Evolutionary conservation across 2,888 invertebrate genomes (phyloP).

Genomic region (Ophioninae sp.): DNA sequence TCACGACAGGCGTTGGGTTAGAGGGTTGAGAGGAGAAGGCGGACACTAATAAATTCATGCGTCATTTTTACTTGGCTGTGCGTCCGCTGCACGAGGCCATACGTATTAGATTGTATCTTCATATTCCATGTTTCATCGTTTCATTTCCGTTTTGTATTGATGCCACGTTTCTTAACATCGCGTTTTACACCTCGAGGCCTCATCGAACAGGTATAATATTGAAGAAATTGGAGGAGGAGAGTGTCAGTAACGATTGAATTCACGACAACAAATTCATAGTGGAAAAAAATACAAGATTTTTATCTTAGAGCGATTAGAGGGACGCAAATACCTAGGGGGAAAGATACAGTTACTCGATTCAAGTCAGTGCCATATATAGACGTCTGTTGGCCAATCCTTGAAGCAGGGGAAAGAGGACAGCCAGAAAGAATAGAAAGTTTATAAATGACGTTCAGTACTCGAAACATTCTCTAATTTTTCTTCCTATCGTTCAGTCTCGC

Average conservation of each 20-base stretch:
- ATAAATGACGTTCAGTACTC: slow-evolving; percentile 43
- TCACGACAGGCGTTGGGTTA: slow-evolving; percentile 47
- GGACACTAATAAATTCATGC: slow-evolving; percentile 62
- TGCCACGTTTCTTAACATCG: slow-evolving; percentile 2
- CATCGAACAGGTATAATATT: slow-evolving; percentile 6
- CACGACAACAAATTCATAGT: slow-evolving; percentile 22
- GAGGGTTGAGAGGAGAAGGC: neutral
- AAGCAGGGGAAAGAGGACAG: slow-evolving; percentile 66
- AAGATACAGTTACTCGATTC: slow-evolving; percentile 65
- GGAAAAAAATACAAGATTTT: slow-evolving; percentile 10
- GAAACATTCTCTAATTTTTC: neutral
- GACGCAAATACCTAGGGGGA: slow-evolving; percentile 33
- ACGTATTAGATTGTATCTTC: slow-evolving; percentile 42
- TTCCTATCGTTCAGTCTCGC: too few relatives aligned
- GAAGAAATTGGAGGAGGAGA: slow-evolving; percentile 13
- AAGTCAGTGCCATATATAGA: slow-evolving; percentile 74
- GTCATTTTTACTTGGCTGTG: slow-evolving; percentile 79
- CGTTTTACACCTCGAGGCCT: neutral
- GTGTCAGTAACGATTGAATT: neutral
- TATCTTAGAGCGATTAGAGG: slow-evolving; percentile 20
- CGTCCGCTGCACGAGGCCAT: slow-evolving; percentile 78
- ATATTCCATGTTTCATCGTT: slow-evolving; percentile 73
- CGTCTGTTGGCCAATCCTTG: slow-evolving; percentile 68
- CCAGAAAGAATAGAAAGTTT: slow-evolving; percentile 48
- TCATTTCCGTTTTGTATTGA: slow-evolving; percentile 62